These are phyloP conservation scores for Elgaria multicarinata DNA, from an alignment of 2,113 vertebrate genomes.

Conservation along the genomic window DNA sequence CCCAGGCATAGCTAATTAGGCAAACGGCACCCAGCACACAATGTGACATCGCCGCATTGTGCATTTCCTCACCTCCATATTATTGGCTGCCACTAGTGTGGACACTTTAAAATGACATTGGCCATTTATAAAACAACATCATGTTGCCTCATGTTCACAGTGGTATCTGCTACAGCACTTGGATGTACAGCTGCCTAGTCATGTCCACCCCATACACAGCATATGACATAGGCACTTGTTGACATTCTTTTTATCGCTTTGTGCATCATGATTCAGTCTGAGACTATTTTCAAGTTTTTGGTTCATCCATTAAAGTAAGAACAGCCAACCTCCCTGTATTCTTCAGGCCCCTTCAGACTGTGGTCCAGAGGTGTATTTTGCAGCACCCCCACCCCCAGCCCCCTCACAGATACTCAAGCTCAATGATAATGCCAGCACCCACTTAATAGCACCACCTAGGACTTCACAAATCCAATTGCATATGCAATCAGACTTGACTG, in stretches of 20 bases:
- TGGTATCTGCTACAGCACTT: background rate
- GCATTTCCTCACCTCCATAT: background rate
- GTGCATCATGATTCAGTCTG: background rate
- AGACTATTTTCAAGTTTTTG: background rate
- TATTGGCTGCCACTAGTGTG: background rate
- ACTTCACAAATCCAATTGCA: background rate
- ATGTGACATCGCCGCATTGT: background rate
- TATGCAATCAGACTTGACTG: background rate
- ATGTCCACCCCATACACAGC: too few species aligned
- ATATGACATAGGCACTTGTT: background rate
- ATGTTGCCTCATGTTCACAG: background rate
- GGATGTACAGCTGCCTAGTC: background rate
- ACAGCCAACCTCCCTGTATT: background rate
- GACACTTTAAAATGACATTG: background rate
- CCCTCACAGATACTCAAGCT: background rate
- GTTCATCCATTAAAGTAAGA: background rate
- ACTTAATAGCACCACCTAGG: background rate
- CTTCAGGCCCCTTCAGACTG: background rate
- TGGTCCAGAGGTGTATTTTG: background rate
- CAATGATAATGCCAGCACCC: background rate
- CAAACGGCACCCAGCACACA: too few species aligned
- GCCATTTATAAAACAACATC: background rate
- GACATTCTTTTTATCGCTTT: background rate
- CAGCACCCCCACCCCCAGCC: too few species aligned
- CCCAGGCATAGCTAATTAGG: too few species aligned